Evolutionary conservation across 2,113 vertebrate genomes (phyloP), one percentile per base, ranked within the genome.

Genomic region (Circaetus gallicus): DNA sequence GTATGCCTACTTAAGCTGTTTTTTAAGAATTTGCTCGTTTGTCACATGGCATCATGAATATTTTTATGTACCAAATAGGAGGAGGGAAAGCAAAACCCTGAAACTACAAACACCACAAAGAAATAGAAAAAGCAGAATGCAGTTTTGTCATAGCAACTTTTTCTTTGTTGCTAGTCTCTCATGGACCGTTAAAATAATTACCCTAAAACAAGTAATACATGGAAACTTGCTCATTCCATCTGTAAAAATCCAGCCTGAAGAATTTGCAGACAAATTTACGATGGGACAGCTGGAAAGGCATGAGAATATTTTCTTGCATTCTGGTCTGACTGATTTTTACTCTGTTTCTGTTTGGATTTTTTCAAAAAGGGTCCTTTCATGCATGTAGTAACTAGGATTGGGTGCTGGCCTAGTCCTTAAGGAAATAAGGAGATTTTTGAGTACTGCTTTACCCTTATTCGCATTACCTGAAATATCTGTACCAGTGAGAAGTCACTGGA

Each of bases 1-100:
- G 84, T 82, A 38, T 82, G 65, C 50, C 88, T 94, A 16, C 91
- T 91, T 95, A 91, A 96, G 82, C 58, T 92, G 85, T 84, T 95
- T 95, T 63, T 91, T 65, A 93, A 90, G 85, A 96, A 90, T 90
- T 94, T 90, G 82, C 85, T 94, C 1, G 2, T 85, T 89, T 95
- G 74, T 94, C 89, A 79, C 47, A 10, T 50, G n/a, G 40, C 9
- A 2, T 58, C 21, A 2, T 61, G 70, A 82, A 49, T 94, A 80
- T 93, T 93, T 89, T 19, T 76, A 9, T 26, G 32, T 32, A 65
- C 28, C 34, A 45, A 49, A 56, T 1, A 11, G 63, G 87, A 87
- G 86, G 53, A 72, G 43, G 79, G 74, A 82, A 76, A 72, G 73
- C 72, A 94, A 62, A 94, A 36, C 74, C 63, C 84, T 65, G 43